Base-by-base conservation (phyloP, 2,113 vertebrate genomes). In the Corythornis cristatus region DNA sequence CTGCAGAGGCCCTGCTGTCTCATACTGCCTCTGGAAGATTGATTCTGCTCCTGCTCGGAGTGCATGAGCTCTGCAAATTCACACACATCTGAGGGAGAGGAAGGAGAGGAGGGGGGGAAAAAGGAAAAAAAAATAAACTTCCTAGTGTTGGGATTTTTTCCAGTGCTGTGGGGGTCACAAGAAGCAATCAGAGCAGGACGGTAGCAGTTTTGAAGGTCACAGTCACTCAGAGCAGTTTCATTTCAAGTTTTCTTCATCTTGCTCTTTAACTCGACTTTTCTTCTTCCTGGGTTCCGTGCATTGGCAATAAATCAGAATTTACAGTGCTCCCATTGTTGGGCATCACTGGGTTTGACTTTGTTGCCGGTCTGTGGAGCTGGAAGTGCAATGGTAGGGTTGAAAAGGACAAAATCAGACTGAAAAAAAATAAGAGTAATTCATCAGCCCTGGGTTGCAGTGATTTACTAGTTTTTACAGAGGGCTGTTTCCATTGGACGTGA, bases 151-250 rank as follows among this genome's bases (percentile, higher is more conserved):
- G 62, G 67, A 37, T 19, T 89, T 73, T 83, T 61, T 51, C 23
- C 12, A 31, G 33, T 58, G 57, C 68, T 86, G 10, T 2, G 58
- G 61, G 89, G 70, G 66, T 61, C 86, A 72, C 22, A 70, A 53
- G 74, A 72, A 73, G 76, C 37, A 61, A 48, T 35, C 74, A 21
- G 11, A 85, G 80, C 80, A 57, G 57, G 77, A 82, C 12, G 4
- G 57, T 57, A 88, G 19, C 92, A 28, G 62, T 89, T 88, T 51
- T 96, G 95, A 93, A 96, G 96, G 93, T 96, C 96, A 95, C 17
- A 60, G 83, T 68, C 56, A 3, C 90, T 92, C 57, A 29, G 53
- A 79, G 70, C 89, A 46, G 57, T 89, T 94, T 70, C 83, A 67
- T 94, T 88, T 88, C 50, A 43, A 45, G 80, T 94, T 93, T 86